Conservation (phyloP, 2,113 vertebrate genomes). For the Eulacestoma nigropectus region DNA sequence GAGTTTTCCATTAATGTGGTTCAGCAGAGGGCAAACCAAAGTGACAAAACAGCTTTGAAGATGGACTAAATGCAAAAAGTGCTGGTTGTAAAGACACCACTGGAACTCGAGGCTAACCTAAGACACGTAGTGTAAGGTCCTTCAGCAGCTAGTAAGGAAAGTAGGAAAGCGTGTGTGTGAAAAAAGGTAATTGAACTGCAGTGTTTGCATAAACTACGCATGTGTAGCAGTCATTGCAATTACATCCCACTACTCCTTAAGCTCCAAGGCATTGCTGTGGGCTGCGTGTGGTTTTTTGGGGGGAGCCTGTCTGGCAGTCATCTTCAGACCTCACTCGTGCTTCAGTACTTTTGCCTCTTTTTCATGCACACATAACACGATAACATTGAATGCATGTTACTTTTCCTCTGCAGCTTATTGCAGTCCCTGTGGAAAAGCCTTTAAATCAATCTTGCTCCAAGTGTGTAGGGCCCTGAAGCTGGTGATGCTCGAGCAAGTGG, state of each 20-base stretch:
- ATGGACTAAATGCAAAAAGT: constrained; percentile 5
- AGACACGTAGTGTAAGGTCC: constrained; percentile 69
- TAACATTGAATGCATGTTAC: constrained; percentile 88
- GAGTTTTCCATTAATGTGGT: neutral
- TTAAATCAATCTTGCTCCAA: constrained; percentile 69
- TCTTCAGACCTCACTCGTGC: constrained; percentile 84
- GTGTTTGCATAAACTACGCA: constrained; percentile 80
- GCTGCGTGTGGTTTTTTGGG: constrained; percentile 88
- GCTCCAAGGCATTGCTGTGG: constrained; percentile 85
- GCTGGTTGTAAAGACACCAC: constrained; percentile 29
- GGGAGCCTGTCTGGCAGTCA: constrained; percentile 89
- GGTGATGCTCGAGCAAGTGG: constrained; percentile 58
- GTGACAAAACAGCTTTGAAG: neutral
- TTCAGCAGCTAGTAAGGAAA: constrained; percentile 78
- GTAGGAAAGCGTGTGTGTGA: constrained; percentile 76
- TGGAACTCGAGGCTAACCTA: constrained; percentile 71
- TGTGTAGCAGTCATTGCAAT: constrained; percentile 79
- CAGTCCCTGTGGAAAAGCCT: constrained; percentile 85
- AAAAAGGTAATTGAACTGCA: constrained; percentile 77
- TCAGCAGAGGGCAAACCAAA: neutral
- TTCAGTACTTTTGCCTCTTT: constrained; percentile 86
- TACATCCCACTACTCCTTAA: constrained; percentile 78
- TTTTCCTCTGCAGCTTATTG: constrained; percentile 81
- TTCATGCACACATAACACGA: constrained; percentile 86
- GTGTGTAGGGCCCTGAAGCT: constrained; percentile 81